phyloP scores from a whole-genome alignment of 1,140 invertebrate species.

The Agrypnia vestita region DNA sequence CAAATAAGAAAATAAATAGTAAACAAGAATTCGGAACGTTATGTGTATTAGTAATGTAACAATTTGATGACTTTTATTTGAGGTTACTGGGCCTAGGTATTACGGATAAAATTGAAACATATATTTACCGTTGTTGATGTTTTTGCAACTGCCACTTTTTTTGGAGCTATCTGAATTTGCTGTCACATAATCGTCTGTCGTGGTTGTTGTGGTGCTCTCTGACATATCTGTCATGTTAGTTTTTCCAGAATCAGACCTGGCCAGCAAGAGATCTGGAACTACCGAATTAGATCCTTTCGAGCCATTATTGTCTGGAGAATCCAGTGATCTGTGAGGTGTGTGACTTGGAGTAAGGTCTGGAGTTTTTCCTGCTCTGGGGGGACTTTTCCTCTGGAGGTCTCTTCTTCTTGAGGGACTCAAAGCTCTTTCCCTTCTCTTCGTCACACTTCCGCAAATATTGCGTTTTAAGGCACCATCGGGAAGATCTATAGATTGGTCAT shows the following conservation, averaged over 20 bases:
- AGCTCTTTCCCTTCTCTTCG: constrained; percentile 71
- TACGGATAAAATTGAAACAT: background rate
- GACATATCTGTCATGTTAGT: constrained; percentile 84
- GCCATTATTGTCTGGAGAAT: constrained; percentile 55
- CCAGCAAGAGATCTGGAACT: constrained; percentile 67
- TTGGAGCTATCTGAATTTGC: constrained; percentile 85
- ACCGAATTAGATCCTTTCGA: constrained; percentile 55
- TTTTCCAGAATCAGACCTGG: constrained; percentile 81
- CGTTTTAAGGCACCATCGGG: constrained; percentile 69
- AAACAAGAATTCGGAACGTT: too few relatives aligned
- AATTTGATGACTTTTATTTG: too few relatives aligned
- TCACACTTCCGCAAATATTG: constrained; percentile 67
- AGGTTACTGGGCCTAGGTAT: too few relatives aligned
- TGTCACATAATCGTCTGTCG: constrained; percentile 91
- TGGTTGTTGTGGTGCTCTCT: constrained; percentile 88
- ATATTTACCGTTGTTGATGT: constrained; percentile 42
- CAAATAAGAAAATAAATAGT: too few relatives aligned
- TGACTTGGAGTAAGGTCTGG: constrained; percentile 61
- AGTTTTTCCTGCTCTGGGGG: constrained; percentile 58
- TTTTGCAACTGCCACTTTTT: constrained; percentile 65
- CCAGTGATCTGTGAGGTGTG: constrained; percentile 58
- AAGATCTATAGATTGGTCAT: constrained; percentile 68
- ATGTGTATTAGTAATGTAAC: too few relatives aligned
- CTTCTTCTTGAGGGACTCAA: constrained; percentile 71
- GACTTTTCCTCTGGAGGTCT: constrained; percentile 68